These are phyloP conservation scores for Heteronetta atricapilla DNA, from an alignment of 2,113 vertebrate genomes.

Conservation along the genomic window DNA sequence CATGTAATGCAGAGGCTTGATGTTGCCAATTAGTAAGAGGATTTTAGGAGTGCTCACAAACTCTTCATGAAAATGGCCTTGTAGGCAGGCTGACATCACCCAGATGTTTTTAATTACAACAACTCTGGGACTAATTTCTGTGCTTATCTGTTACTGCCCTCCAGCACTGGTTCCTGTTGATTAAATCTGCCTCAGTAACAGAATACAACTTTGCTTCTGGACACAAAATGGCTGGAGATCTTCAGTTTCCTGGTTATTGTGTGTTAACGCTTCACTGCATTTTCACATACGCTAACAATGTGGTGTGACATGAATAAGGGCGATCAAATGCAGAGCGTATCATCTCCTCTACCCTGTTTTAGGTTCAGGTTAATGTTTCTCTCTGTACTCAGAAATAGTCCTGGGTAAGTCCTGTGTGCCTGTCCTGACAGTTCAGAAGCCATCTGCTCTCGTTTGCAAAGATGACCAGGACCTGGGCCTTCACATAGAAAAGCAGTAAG, in stretches of 20 bases:
- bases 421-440: accelerated
- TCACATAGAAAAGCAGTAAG: background rate
- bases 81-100: constrained; percentile 39
- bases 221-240: background rate
- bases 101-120: constrained; percentile 59
- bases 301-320: background rate
- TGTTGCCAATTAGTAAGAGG: background rate
- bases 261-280: background rate
- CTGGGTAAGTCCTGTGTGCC: background rate
- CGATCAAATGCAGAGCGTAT: background rate
- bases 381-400: background rate
- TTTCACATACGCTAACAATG: background rate
- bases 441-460: background rate
- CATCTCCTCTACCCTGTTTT: background rate
- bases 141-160: constrained; percentile 58
- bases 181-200: constrained; percentile 52
- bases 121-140: constrained; percentile 45
- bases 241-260: background rate
- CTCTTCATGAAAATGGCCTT: background rate
- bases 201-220: background rate
- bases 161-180: constrained; percentile 61
- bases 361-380: background rate
- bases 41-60: background rate
- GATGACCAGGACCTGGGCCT: accelerated
- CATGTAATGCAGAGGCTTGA: background rate